Evolutionary conservation across 2,797 vertebrate species (phyloP), one percentile per base, ranked within the genome.

Genomic region (Aselliscus stoliczkanus): DNA sequence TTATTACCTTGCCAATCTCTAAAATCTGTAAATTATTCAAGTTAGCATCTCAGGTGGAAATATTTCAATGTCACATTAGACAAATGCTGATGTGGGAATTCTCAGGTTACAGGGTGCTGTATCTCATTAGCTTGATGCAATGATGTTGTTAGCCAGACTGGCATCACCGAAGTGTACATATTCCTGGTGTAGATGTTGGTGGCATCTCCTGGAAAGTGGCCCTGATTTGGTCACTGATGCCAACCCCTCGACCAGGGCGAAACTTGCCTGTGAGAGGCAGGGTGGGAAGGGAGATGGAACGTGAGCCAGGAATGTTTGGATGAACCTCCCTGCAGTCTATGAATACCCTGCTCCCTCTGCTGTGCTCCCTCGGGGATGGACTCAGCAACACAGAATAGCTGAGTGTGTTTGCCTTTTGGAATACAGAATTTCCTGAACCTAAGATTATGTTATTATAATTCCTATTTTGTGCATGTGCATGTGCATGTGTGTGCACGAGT

Each of bases 21-120:
- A 70, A 88, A 84, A 44, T 44, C 52, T 84, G 87, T 92, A 73
- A 85, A 65, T 88, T 70, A 85, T 80, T 94, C 58, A 90, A 65
- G 52, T 73, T 80, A 21, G 67, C n/a, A 23, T 70, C 58, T 81
- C 21, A 72, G 67, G 58, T 69, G 44, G 65, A 79, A 83, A 75
- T 79, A 67, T 27, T 60, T 93, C 82, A 34, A 7, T 18, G 29
- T 69, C 50, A 84, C 37, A n/a, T 54, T 37, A 62, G 83, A 70
- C 65, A 64, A 27, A 29, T 27, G 64, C 77, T 69, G 79, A 75
- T 6, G 31, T 44, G 72, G 31, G 58, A 65, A n/a, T 58, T 75
- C 70, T 80, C 44, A 8, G 52, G 56, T 88, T 69, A n/a, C n/a
- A 25, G 29, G 21, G 65, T 64, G 31, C 29, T 0, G 0, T 7